Conservation (phyloP, 2,113 vertebrate genomes). For the Cavia aperea region DNA sequence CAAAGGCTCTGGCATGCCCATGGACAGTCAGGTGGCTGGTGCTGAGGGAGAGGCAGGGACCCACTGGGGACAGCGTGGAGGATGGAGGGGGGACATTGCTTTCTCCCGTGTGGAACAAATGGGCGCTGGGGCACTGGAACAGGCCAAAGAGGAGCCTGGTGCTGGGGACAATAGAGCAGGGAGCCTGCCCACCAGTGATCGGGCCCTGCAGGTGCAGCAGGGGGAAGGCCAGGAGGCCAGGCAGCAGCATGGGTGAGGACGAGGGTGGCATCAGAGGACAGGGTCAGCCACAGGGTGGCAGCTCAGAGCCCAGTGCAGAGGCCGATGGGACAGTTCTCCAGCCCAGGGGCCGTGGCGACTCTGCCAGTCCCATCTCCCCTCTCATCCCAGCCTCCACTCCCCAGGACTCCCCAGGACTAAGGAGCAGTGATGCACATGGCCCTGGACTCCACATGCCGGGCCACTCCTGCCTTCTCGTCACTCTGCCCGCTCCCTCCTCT, state of each 20-base stretch:
- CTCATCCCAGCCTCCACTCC: too few relatives aligned
- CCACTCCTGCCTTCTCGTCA: neutral
- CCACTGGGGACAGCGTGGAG: neutral
- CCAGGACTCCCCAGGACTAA: neutral
- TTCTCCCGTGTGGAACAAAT: neutral
- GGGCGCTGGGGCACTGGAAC: neutral
- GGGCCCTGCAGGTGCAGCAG: neutral
- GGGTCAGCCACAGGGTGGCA: neutral
- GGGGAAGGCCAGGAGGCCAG: neutral
- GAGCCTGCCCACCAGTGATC: neutral
- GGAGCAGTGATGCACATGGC: too few relatives aligned
- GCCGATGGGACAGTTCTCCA: neutral
- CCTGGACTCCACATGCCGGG: rapidly evolving
- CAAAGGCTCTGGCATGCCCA: neutral
- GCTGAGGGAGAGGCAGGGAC: neutral
- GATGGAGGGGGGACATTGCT: neutral
- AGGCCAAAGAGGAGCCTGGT: too few relatives aligned
- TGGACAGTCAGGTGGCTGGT: neutral
- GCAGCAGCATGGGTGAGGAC: neutral
- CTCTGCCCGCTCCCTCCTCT: neutral
- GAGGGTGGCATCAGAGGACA: neutral
- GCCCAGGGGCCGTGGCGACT: too few relatives aligned
- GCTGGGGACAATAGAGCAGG: neutral
- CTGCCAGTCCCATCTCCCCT: neutral
- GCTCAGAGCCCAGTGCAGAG: neutral